Base-by-base conservation (phyloP, 2,113 vertebrate species). In the Ophthalmolycus amberensis region DNA sequence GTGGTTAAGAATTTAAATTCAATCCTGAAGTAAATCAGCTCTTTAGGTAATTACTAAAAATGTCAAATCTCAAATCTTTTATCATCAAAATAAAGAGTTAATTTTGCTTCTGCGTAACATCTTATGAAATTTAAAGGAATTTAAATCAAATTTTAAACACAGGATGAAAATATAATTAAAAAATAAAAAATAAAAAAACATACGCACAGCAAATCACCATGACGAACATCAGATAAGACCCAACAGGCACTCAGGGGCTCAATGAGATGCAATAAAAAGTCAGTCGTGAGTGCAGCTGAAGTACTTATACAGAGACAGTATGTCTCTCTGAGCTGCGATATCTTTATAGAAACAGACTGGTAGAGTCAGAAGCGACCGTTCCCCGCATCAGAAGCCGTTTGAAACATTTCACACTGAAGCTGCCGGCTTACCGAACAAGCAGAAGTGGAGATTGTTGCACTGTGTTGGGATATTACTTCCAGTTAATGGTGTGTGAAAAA, bases 311-410 rank as follows among this genome's bases (percentile, higher is more conserved):
- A 37, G 75, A 69, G 72, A 63, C 76, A 59, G 71, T 79, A 63
- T 71, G 46, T 78, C 66, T 67, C 84, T 80, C 75, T n/a, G 52
- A 86, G 70, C 79, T 69, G 66, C 66, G 65, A 46, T 79, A 34
- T 59, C 22, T 79, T 84, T 70, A 71, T 88, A 46, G 44, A 82
- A 72, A 75, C 59, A 69, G 68, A 62, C 67, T 4, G n/a, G 27
- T 18, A 38, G 71, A 37, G n/a, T 8, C 48, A 71, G 54, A 71
- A 15, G 67, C 60, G 22, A 72, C 34, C 9, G 40, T 66, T 63
- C 48, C 46, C 9, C 10, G 1, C n/a, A 66, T 65, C 59, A 37
- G 48, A 54, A 37, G 54, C 60, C 12, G 71, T 59, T 59, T 22
- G 5, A 76, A 68, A 38, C 65, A 62, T 22, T 15, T 73, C 70